Conservation (phyloP, 1,140 invertebrate species). For the Battus philenor region DNA sequence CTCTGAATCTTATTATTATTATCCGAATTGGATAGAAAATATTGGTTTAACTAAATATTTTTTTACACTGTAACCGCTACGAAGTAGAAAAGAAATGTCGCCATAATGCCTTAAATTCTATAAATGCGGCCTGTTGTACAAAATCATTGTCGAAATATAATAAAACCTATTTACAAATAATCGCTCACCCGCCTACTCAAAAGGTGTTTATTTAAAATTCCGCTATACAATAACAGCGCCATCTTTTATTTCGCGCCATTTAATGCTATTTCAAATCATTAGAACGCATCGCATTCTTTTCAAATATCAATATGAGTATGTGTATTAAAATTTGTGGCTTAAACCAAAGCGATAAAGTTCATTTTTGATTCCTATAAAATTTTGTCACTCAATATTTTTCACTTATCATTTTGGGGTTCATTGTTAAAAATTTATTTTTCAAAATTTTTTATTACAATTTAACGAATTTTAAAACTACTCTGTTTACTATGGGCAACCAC, state of each 20-base stretch:
- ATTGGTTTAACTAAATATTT: conserved; percentile 3
- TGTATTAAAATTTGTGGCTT: no score
- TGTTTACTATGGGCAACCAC: no score
- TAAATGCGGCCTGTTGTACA: conserved; percentile 28
- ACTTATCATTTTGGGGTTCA: no score
- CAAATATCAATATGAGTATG: conserved; percentile 32
- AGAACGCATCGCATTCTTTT: conserved; percentile 35
- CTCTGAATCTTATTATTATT: background rate
- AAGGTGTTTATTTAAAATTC: conserved; percentile 74
- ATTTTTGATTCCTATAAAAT: conserved; percentile 5
- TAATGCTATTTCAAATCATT: conserved; percentile 65
- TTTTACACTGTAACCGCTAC: conserved; percentile 11
- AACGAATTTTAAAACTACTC: no score
- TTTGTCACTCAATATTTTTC: no score
- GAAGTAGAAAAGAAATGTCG: conserved; percentile 27
- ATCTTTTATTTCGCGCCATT: conserved; percentile 70
- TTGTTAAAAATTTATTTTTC: no score
- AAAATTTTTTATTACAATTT: no score
- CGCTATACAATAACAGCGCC: conserved; percentile 58
- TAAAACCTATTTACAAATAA: conserved; percentile 74
- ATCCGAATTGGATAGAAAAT: background rate
- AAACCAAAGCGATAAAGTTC: conserved; percentile 12
- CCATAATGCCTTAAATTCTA: conserved; percentile 21
- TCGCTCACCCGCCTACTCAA: conserved; percentile 67
- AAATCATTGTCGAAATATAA: conserved; percentile 49